phyloP scores from a whole-genome alignment of 1,140 invertebrate species.

The Pomacea maculata region DNA sequence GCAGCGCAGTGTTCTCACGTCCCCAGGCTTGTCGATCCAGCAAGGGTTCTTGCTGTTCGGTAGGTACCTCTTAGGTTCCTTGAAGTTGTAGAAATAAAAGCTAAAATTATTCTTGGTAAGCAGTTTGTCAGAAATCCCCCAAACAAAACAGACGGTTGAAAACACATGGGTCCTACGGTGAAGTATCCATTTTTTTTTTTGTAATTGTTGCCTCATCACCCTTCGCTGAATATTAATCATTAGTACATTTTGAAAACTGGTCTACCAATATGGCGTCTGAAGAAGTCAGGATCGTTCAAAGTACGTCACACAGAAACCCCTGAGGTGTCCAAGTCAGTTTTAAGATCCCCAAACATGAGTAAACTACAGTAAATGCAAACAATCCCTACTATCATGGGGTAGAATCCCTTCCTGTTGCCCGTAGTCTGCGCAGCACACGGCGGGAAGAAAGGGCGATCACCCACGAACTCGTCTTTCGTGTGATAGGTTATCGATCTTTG shows the following conservation, averaged over 20 bases:
- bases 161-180: neutral
- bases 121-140: neutral
- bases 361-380: neutral
- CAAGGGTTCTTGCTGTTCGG: conserved; percentile 49
- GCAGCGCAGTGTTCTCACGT: conserved; percentile 39
- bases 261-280: neutral
- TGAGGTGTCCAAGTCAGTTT: too few relatives aligned
- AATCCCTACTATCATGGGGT: neutral
- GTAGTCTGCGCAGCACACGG: neutral
- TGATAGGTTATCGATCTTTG: neutral
- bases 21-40: conserved; percentile 44
- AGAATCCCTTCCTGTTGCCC: neutral
- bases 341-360: too few relatives aligned
- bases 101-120: neutral
- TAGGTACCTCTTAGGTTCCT: conserved; percentile 39
- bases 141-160: neutral
- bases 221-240: too few relatives aligned
- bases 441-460: conserved; percentile 5
- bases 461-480: conserved; percentile 3
- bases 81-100: neutral
- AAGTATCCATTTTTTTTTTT: too few relatives aligned
- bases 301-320: neutral
- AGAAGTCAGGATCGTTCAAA: neutral
- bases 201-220: too few relatives aligned
- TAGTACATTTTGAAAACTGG: neutral